Conservation (phyloP, 2,797 vertebrate genomes). For the Dicrostonyx torquatus region DNA sequence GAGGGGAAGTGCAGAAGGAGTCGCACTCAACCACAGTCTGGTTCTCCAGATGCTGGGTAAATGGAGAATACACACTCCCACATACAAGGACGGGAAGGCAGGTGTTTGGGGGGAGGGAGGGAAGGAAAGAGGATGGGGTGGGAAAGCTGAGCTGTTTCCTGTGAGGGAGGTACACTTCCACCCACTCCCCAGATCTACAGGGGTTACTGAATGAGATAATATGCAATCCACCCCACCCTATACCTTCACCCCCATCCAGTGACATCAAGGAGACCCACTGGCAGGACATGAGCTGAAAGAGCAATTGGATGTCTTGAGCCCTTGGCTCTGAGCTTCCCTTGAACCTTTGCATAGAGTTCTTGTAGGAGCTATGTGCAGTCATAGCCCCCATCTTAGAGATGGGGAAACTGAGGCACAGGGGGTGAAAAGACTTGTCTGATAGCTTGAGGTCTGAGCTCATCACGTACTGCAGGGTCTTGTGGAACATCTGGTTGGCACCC, state of each 20-base stretch:
- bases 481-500: neutral
- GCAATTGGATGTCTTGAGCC: fast-evolving
- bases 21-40: neutral
- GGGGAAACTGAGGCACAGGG: neutral
- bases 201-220: neutral
- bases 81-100: neutral
- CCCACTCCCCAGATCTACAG: neutral
- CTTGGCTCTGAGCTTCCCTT: neutral
- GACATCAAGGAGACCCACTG: neutral
- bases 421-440: neutral
- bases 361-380: fast-evolving
- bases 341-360: neutral
- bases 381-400: neutral
- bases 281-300: neutral
- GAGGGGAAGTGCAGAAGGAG: fast-evolving
- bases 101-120: fast-evolving
- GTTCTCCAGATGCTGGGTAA: neutral
- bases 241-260: fast-evolving
- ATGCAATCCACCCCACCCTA: neutral
- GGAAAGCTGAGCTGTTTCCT: neutral
- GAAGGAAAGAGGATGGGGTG: too few relatives aligned
- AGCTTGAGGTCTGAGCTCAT: neutral
- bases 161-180: fast-evolving
- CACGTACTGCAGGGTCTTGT: fast-evolving
- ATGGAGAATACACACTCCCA: too few relatives aligned